Evolutionary conservation across 1,140 invertebrate species (phyloP).

Genomic region (Mycetomoellerius zeteki): DNA sequence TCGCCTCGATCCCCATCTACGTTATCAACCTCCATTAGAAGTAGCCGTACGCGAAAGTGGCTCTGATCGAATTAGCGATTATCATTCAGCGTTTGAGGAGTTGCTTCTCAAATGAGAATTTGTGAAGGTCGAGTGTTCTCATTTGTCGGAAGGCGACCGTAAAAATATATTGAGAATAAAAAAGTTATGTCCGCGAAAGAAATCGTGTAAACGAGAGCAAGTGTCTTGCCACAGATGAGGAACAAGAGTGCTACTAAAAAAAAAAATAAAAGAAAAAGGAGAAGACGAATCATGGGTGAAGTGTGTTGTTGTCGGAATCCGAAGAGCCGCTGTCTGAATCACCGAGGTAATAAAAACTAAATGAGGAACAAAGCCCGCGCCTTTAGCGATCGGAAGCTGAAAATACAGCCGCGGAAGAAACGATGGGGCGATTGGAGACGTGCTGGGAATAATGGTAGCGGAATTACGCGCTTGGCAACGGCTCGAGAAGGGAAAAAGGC

Average conservation of each 20-base stretch:
- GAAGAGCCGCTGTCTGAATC: conserved; percentile 56
- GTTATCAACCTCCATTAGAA: conserved; percentile 54
- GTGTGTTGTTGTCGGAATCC: conserved; percentile 36
- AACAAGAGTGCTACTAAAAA: conserved; percentile 66
- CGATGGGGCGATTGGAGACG: conserved; percentile 81
- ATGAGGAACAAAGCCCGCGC: conserved; percentile 85
- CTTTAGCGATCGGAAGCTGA: conserved; percentile 72
- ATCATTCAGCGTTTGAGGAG: conserved; percentile 55
- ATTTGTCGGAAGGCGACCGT: conserved; percentile 23
- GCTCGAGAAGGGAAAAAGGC: conserved; percentile 54
- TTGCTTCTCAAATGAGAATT: neutral
- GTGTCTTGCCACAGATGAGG: conserved; percentile 44
- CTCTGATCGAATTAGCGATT: conserved; percentile 77
- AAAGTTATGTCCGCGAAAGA: conserved; percentile 12
- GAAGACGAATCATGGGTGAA: neutral
- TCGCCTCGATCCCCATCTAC: conserved; percentile 28
- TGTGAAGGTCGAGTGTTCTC: conserved; percentile 5
- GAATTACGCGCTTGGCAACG: conserved; percentile 81
- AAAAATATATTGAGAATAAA: conserved; percentile 57
- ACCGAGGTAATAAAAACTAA: conserved; percentile 85
- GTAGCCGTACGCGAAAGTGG: conserved; percentile 32
- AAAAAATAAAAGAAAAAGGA: neutral
- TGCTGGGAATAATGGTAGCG: conserved; percentile 85
- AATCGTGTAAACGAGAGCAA: conserved; percentile 41
- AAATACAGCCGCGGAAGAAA: conserved; percentile 71